Evolutionary conservation across 2,888 invertebrate species (phyloP), one percentile per base, ranked within the genome.

Genomic region (Diarsia rubi): DNA sequence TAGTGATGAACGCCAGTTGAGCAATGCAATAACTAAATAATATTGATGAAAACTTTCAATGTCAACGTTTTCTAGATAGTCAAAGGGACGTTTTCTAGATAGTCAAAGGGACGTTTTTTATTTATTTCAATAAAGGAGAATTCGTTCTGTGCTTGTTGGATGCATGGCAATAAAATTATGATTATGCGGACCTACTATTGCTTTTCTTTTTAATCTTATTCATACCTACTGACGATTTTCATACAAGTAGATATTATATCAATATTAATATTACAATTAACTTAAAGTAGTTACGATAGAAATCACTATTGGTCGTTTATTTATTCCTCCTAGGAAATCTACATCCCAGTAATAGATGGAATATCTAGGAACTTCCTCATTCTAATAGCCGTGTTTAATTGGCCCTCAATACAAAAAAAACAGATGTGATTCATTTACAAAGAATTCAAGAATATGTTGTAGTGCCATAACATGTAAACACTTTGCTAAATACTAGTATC

Each of bases 261-360:
- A 69, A 54, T 81, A 69, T 52, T 49, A 27, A 66, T 47, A 21
- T 44, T 64, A 24, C 57, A 65, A 73, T 78, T 59, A 47, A 71
- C 49, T 14, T 5, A 14, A 54, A 52, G 16, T 52, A 37, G 24
- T 14, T 37, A 21, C 21, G 37, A 57, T 27, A 24, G 59, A 37
- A 68, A 70, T 69, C n/a, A 49, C 3, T 65, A 42, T 59, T 69
- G 24, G 5, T 11, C 31, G 24, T 52, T 37, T 59, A 27, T 71
- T 79, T 78, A 24, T 82, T 73, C 82, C 79, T 82, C 37, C 5
- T 70, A 65, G 59, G 69, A 3, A 68, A 64, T 49, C 49, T 37
- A 16, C 31, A 24, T 54, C 21, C 31, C n/a, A 42, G 59, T 54
- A 64, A 64, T 64, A 57, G 59, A 73, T 66, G 21, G 37, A 49